phyloP scores from a whole-genome alignment of 2,113 vertebrate species.

The Eretmochelys imbricata region DNA sequence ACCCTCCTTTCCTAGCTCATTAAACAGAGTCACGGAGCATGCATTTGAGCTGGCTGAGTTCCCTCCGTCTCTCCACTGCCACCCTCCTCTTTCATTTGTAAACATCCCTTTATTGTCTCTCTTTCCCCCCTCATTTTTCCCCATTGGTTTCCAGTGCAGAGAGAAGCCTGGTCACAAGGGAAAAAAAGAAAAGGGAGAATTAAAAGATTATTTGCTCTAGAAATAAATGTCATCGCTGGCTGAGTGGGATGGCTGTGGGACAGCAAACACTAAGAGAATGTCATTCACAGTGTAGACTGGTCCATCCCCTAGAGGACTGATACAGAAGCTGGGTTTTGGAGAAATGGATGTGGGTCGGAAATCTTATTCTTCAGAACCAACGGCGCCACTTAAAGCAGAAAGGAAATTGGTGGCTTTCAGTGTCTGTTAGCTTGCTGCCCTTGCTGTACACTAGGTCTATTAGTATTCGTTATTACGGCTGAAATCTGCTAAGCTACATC shows the following conservation, averaged over 20 bases:
- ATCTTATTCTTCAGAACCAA: not conserved
- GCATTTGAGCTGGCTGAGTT: not conserved
- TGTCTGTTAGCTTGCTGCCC: not conserved
- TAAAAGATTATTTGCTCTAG: not conserved
- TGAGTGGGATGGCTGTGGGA: not conserved
- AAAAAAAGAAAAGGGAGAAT: not conserved
- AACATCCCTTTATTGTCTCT: not conserved
- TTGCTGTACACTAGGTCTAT: not conserved
- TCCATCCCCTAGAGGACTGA: not conserved
- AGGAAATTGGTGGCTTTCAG: not conserved
- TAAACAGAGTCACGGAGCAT: not conserved
- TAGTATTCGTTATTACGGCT: not conserved
- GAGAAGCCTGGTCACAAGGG: not conserved
- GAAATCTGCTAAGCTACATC: not conserved
- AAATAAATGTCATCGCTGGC: not conserved
- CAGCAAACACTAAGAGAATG: not conserved
- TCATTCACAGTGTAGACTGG: too few relatives aligned
- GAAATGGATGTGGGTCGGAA: not conserved
- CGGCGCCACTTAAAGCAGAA: not conserved
- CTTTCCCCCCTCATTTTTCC: not conserved
- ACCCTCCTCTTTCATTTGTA: not conserved
- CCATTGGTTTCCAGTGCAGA: not conserved
- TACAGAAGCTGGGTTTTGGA: not conserved
- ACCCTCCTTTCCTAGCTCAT: not conserved
- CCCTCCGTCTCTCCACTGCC: not conserved